A percentile compares a stretch with the other conserved stretches of the same genome.
Conservation (phyloP, 2,797 vertebrate genomes). For the Allobates femoralis region DNA sequence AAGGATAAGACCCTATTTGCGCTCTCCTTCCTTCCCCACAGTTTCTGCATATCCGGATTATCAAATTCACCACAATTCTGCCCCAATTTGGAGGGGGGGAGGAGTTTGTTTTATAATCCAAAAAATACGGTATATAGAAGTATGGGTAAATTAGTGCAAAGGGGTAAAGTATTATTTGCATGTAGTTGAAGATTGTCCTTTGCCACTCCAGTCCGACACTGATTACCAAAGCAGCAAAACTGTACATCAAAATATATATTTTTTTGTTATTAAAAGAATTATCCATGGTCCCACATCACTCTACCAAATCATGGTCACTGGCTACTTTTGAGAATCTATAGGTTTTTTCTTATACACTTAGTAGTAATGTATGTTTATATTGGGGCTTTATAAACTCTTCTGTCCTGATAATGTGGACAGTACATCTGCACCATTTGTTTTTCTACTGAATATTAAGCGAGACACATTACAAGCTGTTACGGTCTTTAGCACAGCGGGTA, state of each 20-base stretch:
- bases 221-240: not conserved
- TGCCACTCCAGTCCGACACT: no score
- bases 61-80: no score
- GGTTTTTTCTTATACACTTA: not conserved
- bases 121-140: no score
- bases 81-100: no score
- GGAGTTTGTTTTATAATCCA: no score
- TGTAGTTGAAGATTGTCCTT: no score
- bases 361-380: not conserved
- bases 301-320: not conserved
- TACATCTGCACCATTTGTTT: slow-evolving; percentile 41
- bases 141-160: no score
- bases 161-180: no score
- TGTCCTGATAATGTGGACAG: not conserved
- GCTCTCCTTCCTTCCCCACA: no score
- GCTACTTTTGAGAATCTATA: not conserved
- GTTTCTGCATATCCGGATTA: no score
- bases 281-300: not conserved
- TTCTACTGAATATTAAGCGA: slow-evolving; percentile 47
- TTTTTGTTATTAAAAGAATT: not conserved
- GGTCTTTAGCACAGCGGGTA: slow-evolving; percentile 38
- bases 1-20: no score
- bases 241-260: not conserved
- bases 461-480: slow-evolving; percentile 53
- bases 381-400: slow-evolving; percentile 5